Evolutionary conservation across 2,113 vertebrate genomes (phyloP), one percentile per base, ranked within the genome.

Genomic region (Burhinus bistriatus): DNA sequence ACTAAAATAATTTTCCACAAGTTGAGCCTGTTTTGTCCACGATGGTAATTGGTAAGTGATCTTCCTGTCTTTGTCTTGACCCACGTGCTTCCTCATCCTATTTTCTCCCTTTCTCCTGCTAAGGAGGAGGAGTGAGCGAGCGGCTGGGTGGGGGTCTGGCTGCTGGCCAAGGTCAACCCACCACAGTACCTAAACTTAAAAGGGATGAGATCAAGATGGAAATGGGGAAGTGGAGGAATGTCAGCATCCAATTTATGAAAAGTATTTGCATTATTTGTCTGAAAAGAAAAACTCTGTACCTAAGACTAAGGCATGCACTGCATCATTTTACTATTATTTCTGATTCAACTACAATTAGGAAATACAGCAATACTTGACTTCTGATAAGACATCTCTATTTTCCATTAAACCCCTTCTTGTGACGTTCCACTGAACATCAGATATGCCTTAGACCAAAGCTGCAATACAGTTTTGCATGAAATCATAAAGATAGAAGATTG

Each of bases 81-180:
- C 4, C 17, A 17, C 19, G 9, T 82, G 19, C 8, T 71, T 87
- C 65, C 34, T 49, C 6, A 27, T 52, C 17, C 18, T 23, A 12
- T 57, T 51, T 84, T 47, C 36, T 83, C 12, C 15, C 18, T 40
- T 8, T 2, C 7, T 44, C 14, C 32, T 86, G n/a, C 62, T 34
- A 54, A 80, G 62, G 13, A 89, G 7, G 3, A 13, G 6, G 11
- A 66, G 16, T 16, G 22, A 71, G 42, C 6, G 4, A 38, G 42
- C 1, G 1, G 7, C 9, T 62, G 25, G 27, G 4, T 38, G 5
- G 11, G 7, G 5, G 6, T 80, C 44, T 58, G 42, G 21, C 12
- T 90, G 42, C 16, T 81, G 40, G 27, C 4, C 1, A 12, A 77
- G 36, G 30, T 62, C 22, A 95, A 58, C 14, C 5, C 32, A 66